Evolutionary conservation across 2,797 vertebrate genomes (phyloP), one percentile per base, ranked within the genome.

Genomic region (Novumbra hubbsi): DNA sequence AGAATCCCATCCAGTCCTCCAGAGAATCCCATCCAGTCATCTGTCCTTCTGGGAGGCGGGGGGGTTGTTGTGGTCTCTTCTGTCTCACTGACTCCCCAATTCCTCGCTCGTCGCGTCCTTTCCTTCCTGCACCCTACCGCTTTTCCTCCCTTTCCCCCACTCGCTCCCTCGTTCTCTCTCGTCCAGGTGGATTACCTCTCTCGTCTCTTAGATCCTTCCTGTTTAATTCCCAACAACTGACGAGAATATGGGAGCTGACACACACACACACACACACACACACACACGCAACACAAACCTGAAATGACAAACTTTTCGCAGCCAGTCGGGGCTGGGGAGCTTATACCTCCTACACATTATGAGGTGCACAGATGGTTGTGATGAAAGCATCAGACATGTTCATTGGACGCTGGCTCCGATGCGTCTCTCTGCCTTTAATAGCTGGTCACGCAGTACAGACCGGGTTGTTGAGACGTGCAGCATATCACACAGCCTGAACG

Each of bases 201-300:
- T 91, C 83, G 90, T 88, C 89, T 86, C 85, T 89, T 91, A n/a
- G 90, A 94, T 92, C 91, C 88, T 78, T 76, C 49, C 41, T 81
- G 88, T 93, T 92, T 93, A 93, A 93, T 92, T 90, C 88, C 87
- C 87, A 88, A 91, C 86, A 89, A 86, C 87, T 92, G 85, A 0
- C 77, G 88, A 80, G 74, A 80, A 91, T 89, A 78, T 80, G 84
- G 1, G 24, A 87, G 85, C 81, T 79, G 85, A 83, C 16, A 50
- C 48, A 50, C 48, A 17, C 48, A 17, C 17, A n/a, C 49, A n/a
- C 49, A n/a, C 49, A n/a, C 17, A n/a, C 17, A n/a, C 19, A 24
- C 52, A 24, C 52, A 66, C 48, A 57, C 75, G 74, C 75, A 68
- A 45, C 78, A 80, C 82, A 87, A 85, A 86, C 70, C 83, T 78